Evolutionary conservation across 2,888 invertebrate species (phyloP).

Genomic region (Drepana falcataria): DNA sequence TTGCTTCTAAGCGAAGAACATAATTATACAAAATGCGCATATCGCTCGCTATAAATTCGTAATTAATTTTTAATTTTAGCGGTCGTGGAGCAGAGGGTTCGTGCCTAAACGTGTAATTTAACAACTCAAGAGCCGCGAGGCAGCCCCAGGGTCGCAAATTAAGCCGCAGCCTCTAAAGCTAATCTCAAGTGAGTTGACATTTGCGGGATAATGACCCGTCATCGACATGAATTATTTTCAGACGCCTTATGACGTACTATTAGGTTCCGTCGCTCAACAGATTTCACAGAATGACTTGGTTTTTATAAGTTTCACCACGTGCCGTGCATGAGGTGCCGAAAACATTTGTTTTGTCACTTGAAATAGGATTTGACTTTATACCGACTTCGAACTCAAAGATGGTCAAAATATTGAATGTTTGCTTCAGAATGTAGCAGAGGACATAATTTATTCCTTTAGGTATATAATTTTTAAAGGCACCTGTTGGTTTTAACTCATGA

Average conservation of each 20-base stretch:
- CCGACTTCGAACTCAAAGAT: no score
- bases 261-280: not conserved
- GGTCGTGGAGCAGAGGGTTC: slow-evolving; percentile 6
- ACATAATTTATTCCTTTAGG: no score
- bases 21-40: slow-evolving; percentile 13
- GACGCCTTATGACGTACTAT: not conserved
- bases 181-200: not conserved
- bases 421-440: no score
- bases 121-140: not conserved
- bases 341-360: no score
- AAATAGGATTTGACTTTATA: no score
- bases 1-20: slow-evolving; percentile 5
- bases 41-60: slow-evolving; percentile 13
- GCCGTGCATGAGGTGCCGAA: no score
- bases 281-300: not conserved
- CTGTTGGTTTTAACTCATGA: no score
- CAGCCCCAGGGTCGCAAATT: not conserved
- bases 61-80: slow-evolving; percentile 30
- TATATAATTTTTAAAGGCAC: no score
- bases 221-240: not conserved
- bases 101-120: slow-evolving; percentile 2
- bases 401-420: no score
- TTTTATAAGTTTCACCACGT: no score
- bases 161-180: not conserved
- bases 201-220: not conserved